Conservation (phyloP, 2,888 invertebrate species). For the Oscheius sp. region DNA sequence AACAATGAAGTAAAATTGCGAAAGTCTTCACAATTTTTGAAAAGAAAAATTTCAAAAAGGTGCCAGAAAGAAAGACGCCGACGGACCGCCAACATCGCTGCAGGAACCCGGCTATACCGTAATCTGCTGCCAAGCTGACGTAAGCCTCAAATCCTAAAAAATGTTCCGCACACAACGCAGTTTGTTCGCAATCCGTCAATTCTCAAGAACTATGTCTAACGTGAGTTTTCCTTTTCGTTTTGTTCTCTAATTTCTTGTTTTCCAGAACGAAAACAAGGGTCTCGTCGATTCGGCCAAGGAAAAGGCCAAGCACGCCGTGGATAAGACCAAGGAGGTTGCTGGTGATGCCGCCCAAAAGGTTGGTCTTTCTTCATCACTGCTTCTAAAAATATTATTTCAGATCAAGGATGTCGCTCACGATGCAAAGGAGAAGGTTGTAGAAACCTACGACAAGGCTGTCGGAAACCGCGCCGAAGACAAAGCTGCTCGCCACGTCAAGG, state of each 20-base stretch:
- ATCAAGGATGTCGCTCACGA: conserved; percentile 18
- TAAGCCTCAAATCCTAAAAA: neutral
- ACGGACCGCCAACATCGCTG: conserved; percentile 6
- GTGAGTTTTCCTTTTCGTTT: neutral
- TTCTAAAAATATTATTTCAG: too few relatives aligned
- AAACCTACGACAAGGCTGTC: conserved; percentile 19
- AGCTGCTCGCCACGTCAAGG: conserved; percentile 22
- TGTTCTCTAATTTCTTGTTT: too few relatives aligned
- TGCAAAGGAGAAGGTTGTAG: conserved; percentile 3
- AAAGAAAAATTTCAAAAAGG: conserved; percentile 20
- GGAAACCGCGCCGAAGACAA: conserved; percentile 25
- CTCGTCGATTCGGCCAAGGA: too few relatives aligned
- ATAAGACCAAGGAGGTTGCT: conserved; percentile 31
- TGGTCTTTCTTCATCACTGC: too few relatives aligned
- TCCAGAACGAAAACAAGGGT: too few relatives aligned
- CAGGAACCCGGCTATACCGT: conserved; percentile 25
- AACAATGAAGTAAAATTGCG: too few relatives aligned
- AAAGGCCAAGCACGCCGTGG: conserved; percentile 3
- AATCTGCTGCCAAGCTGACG: neutral
- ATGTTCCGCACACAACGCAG: neutral
- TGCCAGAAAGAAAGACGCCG: conserved; percentile 3
- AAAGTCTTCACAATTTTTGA: neutral
- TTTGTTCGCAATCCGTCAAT: neutral
- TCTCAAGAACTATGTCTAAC: neutral
- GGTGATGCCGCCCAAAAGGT: neutral